Conservation (phyloP, 2,113 vertebrate genomes). For the Cichladusa arquata region DNA sequence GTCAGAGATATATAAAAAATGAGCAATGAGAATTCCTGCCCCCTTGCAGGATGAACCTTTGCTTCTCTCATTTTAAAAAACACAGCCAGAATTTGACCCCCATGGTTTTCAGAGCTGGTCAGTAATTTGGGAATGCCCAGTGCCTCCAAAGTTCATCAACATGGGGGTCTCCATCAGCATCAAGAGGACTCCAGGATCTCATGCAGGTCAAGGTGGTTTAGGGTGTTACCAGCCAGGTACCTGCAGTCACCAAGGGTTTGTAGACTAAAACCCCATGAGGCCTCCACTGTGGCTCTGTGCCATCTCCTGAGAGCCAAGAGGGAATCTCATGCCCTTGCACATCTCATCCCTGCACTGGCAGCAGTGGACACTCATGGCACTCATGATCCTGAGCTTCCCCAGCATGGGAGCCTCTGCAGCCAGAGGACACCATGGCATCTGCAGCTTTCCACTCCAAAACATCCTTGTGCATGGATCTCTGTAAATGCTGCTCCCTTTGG, state of each 20-base stretch:
- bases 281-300: background rate
- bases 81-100: background rate
- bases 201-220: background rate
- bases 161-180: background rate
- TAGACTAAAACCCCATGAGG: background rate
- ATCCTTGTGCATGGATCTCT: fast-evolving
- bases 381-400: background rate
- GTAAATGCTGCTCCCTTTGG: background rate
- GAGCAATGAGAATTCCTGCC: background rate
- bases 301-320: background rate
- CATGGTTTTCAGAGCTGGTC: background rate
- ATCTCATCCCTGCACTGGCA: background rate
- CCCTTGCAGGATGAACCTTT: background rate
- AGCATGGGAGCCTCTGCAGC: background rate
- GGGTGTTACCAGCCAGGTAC: background rate
- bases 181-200: background rate
- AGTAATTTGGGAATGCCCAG: background rate
- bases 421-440: fast-evolving
- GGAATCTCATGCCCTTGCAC: background rate
- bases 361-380: background rate
- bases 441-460: background rate
- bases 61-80: background rate
- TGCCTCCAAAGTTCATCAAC: background rate
- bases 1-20: background rate
- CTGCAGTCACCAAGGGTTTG: background rate